Evolutionary conservation across 2,797 vertebrate species (phyloP).

Genomic region (Tauraco hartlaubi): DNA sequence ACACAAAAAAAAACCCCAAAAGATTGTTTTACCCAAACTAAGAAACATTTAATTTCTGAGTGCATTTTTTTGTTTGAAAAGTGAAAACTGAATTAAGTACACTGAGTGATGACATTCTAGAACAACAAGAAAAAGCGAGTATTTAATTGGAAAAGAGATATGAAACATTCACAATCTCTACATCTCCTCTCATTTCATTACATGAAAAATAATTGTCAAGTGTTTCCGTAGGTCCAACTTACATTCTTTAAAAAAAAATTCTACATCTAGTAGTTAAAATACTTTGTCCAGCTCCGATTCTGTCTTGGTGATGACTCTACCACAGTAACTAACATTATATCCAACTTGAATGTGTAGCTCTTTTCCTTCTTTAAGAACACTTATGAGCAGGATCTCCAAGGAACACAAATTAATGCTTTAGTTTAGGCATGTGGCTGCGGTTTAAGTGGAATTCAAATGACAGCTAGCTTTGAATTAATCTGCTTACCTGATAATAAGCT

Average conservation of each 20-base stretch:
- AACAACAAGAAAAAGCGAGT: neutral
- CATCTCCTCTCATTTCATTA: neutral
- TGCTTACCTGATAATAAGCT: conserved; percentile 68
- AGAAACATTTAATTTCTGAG: neutral
- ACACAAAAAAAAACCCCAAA: neutral
- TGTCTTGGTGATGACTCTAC: neutral
- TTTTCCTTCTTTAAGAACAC: neutral
- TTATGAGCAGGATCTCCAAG: neutral
- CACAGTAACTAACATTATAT: neutral
- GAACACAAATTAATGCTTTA: neutral
- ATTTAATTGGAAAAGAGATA: neutral
- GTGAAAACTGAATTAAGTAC: neutral
- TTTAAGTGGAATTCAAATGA: conserved; percentile 4
- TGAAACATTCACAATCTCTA: neutral
- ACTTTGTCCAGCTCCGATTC: neutral
- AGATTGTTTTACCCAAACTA: neutral
- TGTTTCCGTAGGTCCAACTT: neutral
- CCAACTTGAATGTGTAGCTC: neutral
- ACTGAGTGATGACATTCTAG: neutral
- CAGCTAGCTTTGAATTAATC: conserved; percentile 24
- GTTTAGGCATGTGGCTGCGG: neutral
- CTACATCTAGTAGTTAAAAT: neutral
- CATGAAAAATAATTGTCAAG: neutral
- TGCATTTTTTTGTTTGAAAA: neutral
- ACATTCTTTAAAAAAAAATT: neutral